Conservation (phyloP, 2,888 invertebrate species). For the Idaea biselata region DNA sequence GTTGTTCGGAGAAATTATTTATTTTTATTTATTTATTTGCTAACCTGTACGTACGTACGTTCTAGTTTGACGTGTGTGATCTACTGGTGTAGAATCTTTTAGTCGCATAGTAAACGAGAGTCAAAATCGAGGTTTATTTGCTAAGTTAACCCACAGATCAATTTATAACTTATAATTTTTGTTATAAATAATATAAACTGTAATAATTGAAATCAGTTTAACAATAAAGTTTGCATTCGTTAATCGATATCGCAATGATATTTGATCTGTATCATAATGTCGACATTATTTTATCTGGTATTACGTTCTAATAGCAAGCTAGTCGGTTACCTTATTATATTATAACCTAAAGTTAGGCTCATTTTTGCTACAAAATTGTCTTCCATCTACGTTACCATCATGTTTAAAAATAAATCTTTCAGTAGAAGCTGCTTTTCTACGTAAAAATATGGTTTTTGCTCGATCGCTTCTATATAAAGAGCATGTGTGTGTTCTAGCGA, state of each 20-base stretch:
- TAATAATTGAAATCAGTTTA: neutral
- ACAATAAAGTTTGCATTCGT: neutral
- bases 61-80: too few relatives aligned
- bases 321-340: neutral
- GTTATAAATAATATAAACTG: too few relatives aligned
- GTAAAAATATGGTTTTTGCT: slow-evolving; percentile 11
- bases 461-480: slow-evolving; percentile 18
- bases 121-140: too few relatives aligned
- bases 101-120: too few relatives aligned
- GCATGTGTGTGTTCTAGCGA: slow-evolving; percentile 28
- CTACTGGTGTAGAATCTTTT: too few relatives aligned
- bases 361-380: neutral
- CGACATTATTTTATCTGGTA: neutral
- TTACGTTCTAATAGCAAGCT: neutral
- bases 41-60: too few relatives aligned
- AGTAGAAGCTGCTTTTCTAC: slow-evolving; percentile 17
- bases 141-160: too few relatives aligned
- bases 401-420: slow-evolving; percentile 24
- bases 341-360: neutral
- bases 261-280: neutral
- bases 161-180: too few relatives aligned
- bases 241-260: neutral
- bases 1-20: too few relatives aligned
- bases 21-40: too few relatives aligned
- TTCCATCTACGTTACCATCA: slow-evolving; percentile 15